Percentiles rank a stretch among this genome's conserved stretches.
Evolutionary conservation across 2,888 invertebrate genomes (phyloP).

Genomic region (Zonitis immaculata): DNA sequence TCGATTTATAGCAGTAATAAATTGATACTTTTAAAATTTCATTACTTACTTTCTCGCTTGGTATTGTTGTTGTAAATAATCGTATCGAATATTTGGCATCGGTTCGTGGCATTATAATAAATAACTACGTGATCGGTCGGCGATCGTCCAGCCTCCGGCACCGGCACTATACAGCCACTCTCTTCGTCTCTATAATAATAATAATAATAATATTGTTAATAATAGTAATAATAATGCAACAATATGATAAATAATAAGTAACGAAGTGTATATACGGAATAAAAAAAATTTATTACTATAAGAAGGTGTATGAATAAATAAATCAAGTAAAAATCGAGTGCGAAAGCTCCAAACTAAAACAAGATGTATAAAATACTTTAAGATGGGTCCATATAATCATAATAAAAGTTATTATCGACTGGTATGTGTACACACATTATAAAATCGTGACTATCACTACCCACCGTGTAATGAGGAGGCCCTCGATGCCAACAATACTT

Average conservation of each 20-base stretch:
- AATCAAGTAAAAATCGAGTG: slow-evolving; percentile 35
- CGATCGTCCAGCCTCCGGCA: slow-evolving; percentile 23
- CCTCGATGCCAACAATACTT: slow-evolving; percentile 30
- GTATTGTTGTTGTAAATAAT: slow-evolving; percentile 28
- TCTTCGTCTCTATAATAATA: not conserved
- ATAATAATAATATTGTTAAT: not conserved
- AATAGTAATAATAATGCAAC: not conserved
- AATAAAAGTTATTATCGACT: slow-evolving; percentile 48
- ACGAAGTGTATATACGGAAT: not conserved
- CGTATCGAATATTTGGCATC: slow-evolving; percentile 28
- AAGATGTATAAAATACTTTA: slow-evolving; percentile 45
- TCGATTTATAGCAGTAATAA: slow-evolving; percentile 19
- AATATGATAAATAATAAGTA: not conserved
- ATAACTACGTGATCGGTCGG: slow-evolving; percentile 22
- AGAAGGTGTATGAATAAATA: slow-evolving; percentile 17
- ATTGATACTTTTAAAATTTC: slow-evolving; percentile 28
- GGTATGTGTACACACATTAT: slow-evolving; percentile 48
- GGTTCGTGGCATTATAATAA: slow-evolving; percentile 24
- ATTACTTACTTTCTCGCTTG: slow-evolving; percentile 29
- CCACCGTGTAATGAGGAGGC: slow-evolving; percentile 50
- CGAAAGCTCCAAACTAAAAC: slow-evolving; percentile 38
- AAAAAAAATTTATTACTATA: slow-evolving; percentile 2
- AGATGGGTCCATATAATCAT: slow-evolving; percentile 43
- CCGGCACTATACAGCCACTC: slow-evolving; percentile 13
- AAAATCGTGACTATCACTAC: slow-evolving; percentile 49